Evolutionary conservation across 2,888 invertebrate genomes (phyloP).

Genomic region (Chymomyza fuscimana): DNA sequence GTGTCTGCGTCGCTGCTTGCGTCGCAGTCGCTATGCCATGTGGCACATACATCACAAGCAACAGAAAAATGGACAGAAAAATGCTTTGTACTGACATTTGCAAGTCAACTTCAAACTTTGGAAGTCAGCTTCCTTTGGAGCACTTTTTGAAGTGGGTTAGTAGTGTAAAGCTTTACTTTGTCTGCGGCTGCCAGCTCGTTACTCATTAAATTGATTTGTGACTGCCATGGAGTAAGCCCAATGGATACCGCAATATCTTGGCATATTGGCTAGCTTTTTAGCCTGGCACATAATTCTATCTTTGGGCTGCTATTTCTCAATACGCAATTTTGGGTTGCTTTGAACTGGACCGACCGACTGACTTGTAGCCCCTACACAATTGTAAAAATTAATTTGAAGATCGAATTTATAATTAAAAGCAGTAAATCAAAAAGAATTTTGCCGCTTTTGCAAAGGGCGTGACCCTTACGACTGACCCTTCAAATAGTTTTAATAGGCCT

Average conservation of each 20-base stretch:
- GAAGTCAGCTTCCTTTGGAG: not conserved
- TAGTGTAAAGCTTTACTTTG: constrained; percentile 30
- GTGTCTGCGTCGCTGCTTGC: constrained; percentile 34
- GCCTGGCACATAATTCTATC: constrained; percentile 3
- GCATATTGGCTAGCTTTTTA: constrained; percentile 13
- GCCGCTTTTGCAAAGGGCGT: constrained; percentile 14
- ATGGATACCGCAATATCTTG: not conserved
- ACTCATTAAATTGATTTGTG: constrained; percentile 67
- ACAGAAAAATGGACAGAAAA: constrained; percentile 34
- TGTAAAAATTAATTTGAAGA: constrained; percentile 4
- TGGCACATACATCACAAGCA: constrained; percentile 66
- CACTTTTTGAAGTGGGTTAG: constrained; percentile 21
- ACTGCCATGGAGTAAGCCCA: constrained; percentile 26
- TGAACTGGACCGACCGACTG: constrained; percentile 7
- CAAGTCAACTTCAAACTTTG: constrained; percentile 41
- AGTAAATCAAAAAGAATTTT: constrained; percentile 44
- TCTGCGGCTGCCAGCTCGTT: constrained; percentile 28
- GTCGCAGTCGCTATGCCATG: constrained; percentile 29
- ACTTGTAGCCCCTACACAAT: not conserved
- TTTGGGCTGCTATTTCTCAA: constrained; percentile 53
- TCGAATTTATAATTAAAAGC: constrained; percentile 42
- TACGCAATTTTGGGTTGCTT: constrained; percentile 50
- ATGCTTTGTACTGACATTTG: constrained; percentile 63
- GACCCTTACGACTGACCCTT: constrained; percentile 28
- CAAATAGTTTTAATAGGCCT: not conserved